Conservation (phyloP, 2,888 invertebrate genomes). For the Eupithecia insigniata region DNA sequence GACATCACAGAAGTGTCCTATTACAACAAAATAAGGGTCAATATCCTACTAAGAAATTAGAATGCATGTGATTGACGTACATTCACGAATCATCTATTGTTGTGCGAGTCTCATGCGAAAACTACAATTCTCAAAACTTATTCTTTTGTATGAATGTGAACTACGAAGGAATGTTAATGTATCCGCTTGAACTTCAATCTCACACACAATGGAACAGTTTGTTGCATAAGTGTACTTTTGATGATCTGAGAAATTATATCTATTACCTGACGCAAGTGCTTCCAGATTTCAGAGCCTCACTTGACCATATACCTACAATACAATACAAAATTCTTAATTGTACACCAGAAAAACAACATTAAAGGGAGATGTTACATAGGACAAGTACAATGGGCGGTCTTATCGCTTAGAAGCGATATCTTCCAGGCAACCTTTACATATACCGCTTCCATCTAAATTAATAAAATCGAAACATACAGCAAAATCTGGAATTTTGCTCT, state of each 20-base stretch:
- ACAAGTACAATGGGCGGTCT: too few species aligned
- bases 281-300: neutral
- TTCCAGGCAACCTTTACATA: too few species aligned
- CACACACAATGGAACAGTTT: conserved; percentile 68
- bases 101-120: conserved; percentile 73
- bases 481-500: neutral
- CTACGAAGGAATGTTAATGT: conserved; percentile 78
- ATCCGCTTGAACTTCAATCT: conserved; percentile 79
- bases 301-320: too few species aligned
- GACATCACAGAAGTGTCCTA: conserved; percentile 39
- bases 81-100: conserved; percentile 65
- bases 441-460: neutral
- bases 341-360: too few species aligned
- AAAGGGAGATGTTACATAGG: too few species aligned
- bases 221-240: conserved; percentile 68
- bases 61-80: conserved; percentile 51
- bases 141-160: conserved; percentile 77
- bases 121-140: conserved; percentile 79
- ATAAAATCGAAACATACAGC: neutral
- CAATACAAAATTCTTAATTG: too few species aligned
- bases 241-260: conserved; percentile 45
- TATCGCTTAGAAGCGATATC: too few species aligned
- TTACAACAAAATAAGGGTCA: conserved; percentile 41
- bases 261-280: neutral
- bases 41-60: conserved; percentile 34